Percentiles rank a stretch among this genome's conserved stretches.
phyloP scores from a whole-genome alignment of 2,113 vertebrate species.

The Turnix velox region DNA sequence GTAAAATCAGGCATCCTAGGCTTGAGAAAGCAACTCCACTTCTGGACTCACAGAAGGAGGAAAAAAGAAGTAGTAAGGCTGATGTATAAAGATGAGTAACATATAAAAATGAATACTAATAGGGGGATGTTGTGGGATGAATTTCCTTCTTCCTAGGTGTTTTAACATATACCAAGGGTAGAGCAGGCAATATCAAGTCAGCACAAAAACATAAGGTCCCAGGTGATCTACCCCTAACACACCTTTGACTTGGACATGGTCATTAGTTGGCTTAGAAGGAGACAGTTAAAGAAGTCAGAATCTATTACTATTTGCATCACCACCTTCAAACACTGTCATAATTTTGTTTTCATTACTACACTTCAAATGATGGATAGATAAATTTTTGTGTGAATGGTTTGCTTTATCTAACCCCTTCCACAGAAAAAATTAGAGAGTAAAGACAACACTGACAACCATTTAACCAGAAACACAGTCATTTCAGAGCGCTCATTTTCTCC shows the following conservation, averaged over 20 bases:
- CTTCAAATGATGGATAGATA: background rate
- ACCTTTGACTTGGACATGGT: fast-evolving
- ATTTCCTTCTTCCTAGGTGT: background rate
- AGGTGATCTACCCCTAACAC: background rate
- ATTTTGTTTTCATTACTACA: background rate
- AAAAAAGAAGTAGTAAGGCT: background rate
- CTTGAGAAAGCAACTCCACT: background rate
- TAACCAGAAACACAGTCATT: background rate
- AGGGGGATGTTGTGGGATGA: background rate
- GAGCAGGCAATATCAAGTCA: background rate
- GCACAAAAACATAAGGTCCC: background rate
- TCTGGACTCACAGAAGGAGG: background rate
- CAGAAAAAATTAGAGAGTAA: background rate
- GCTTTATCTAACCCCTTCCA: background rate
- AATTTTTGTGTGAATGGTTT: background rate
- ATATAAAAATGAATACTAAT: background rate
- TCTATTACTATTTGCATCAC: background rate
- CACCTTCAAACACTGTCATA: background rate
- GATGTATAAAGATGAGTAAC: background rate
- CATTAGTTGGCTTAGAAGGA: background rate
- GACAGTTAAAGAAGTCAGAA: background rate
- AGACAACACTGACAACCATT: background rate
- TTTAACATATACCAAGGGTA: background rate
- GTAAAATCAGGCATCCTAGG: background rate
- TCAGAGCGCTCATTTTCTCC: background rate